Conservation (phyloP, 2,888 invertebrate genomes). For the Sepiola atlantica region DNA sequence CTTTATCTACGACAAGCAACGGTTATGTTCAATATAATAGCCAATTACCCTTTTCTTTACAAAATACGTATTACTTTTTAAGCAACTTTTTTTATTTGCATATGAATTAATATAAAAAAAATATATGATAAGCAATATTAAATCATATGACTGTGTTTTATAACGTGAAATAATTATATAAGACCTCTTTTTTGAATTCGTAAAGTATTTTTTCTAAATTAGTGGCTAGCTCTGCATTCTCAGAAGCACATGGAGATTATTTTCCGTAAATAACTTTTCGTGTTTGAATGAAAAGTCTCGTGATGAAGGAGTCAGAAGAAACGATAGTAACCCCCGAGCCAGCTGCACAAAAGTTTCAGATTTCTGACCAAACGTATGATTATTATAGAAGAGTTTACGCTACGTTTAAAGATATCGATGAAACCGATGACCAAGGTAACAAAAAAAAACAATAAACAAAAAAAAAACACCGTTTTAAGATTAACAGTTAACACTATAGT, state of each 20-base stretch:
- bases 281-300: not conserved
- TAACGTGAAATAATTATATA: not conserved
- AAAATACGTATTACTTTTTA: not conserved
- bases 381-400: constrained; percentile 66
- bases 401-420: constrained; percentile 58
- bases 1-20: not conserved
- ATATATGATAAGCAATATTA: not conserved
- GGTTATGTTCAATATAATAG: not conserved
- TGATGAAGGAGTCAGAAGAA: not conserved
- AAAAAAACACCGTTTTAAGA: too few species aligned
- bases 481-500: too few species aligned
- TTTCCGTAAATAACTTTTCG: not conserved
- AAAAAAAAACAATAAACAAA: too few species aligned
- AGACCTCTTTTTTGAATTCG: not conserved
- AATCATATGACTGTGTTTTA: not conserved
- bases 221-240: not conserved
- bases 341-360: constrained; percentile 48
- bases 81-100: not conserved
- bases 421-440: constrained; percentile 60
- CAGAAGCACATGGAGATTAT: not conserved
- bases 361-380: constrained; percentile 64
- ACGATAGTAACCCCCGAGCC: constrained; percentile 41
- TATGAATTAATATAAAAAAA: too few species aligned
- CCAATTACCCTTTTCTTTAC: not conserved
- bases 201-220: not conserved